Conservation (phyloP, 2,888 invertebrate genomes). For the Lepidochrysops patricia region DNA sequence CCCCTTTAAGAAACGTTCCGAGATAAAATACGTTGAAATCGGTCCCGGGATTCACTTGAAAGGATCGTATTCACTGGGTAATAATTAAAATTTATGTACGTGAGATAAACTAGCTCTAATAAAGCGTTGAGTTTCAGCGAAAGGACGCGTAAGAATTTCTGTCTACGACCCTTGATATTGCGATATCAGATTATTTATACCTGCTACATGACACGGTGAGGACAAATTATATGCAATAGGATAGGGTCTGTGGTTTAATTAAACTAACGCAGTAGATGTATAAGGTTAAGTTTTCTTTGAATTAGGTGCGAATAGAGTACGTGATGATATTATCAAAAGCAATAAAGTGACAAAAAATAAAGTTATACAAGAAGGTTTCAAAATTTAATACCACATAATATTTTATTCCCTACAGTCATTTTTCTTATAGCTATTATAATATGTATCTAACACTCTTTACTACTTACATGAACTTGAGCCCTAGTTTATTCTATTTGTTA, state of each 20-base stretch:
- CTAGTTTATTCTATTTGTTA: too few species aligned
- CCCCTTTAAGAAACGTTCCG: constrained; percentile 2
- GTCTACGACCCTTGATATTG: constrained; percentile 51
- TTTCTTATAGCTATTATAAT: too few species aligned
- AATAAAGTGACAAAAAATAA: not conserved
- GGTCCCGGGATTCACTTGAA: not conserved
- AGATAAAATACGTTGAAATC: constrained; percentile 2
- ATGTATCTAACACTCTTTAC: too few species aligned
- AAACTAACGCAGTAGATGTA: constrained; percentile 44
- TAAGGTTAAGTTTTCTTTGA: not conserved
- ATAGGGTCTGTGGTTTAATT: constrained; percentile 30
- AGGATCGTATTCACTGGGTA: constrained; percentile 18
- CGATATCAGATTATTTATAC: constrained; percentile 70
- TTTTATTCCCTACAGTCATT: too few species aligned
- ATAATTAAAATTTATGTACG: constrained; percentile 30
- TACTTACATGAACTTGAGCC: too few species aligned
- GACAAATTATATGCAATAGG: constrained; percentile 53
- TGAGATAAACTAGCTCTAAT: constrained; percentile 37
- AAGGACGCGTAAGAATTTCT: constrained; percentile 68
- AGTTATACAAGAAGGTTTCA: not conserved
- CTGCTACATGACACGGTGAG: constrained; percentile 53
- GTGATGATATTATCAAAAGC: not conserved
- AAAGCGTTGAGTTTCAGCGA: constrained; percentile 53
- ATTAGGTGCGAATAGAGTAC: not conserved
- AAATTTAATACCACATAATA: too few species aligned